Base-by-base conservation (phyloP, 2,113 vertebrate genomes). In the Eulacestoma nigropectus region DNA sequence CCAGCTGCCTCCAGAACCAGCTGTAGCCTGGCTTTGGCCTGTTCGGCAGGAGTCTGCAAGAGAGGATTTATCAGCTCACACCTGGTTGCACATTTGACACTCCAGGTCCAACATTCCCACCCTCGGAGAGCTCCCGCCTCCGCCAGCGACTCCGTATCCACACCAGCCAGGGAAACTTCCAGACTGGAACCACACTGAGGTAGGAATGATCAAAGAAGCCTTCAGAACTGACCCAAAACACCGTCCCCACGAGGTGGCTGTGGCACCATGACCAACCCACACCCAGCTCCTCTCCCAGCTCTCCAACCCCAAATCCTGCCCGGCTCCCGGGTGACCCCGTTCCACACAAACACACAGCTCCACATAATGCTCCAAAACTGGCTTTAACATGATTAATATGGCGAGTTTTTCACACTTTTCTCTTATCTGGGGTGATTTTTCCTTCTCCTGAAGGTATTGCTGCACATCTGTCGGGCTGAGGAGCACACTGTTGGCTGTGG, bases 1-100 rank as follows among this genome's bases (percentile, higher is more conserved):
- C 99, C 99, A 97, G 99, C 99, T 94, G 99, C 99, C 98, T 99
- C 98, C 25, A 99, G 98, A 46, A 99, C 99, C 97, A 99, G 89
- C 65, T 99, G 99, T 49, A 99, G 97, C 92, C 99, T 98, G 74
- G 98, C 99, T 93, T 99, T 99, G 92, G 99, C 99, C 96, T 99
- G 99, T 89, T 99, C 99, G 55, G 99, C 98, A 89, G 99, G 98
- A 85, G 99, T 98, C 99, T 99, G 97, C 90, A 96, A 95, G 84
- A 98, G 97, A 90, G 90, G 93, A 90, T 42, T 27, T 13, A 25
- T 41, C 67, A 75, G 46, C 81, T 75, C 56, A 25, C 7, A 15
- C 35, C 13, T 4, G 37, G 3, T 1, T 1, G 10, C 9, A 42
- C 25, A 2, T 3, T 3, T 1, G 3, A 4, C n/a, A 25, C 1